A percentile compares a stretch with the other conserved stretches of the same genome.
phyloP scores from a whole-genome alignment of 2,113 vertebrate species.

The Platichthys stellatus region DNA sequence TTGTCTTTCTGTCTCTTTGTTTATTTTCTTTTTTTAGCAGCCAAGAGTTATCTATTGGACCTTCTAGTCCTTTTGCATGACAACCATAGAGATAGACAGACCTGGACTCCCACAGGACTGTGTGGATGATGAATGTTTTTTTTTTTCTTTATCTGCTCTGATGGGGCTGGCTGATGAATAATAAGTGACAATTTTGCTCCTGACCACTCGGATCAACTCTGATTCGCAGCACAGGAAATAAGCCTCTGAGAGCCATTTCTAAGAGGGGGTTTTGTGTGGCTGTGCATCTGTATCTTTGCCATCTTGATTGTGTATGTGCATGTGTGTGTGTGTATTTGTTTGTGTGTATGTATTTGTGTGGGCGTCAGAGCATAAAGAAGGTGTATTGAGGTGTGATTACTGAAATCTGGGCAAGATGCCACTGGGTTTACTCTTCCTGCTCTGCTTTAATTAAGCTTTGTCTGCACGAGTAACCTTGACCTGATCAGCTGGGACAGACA shows the following conservation, averaged over 20 bases:
- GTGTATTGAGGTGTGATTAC: constrained; percentile 60
- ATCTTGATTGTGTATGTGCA: constrained; percentile 25
- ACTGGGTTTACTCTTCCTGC: constrained; percentile 44
- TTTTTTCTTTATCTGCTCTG: constrained; percentile 35
- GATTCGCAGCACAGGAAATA: constrained; percentile 25
- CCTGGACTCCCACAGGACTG: constrained; percentile 19
- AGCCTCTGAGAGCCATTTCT: constrained; percentile 56
- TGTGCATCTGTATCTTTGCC: constrained; percentile 39
- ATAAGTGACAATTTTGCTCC: constrained; percentile 51
- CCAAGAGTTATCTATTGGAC: constrained; percentile 16
- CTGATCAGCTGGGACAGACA: constrained; percentile 42
- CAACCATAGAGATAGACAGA: constrained; percentile 40
- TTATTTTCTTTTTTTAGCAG: neutral
- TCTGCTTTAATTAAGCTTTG: constrained; percentile 70
- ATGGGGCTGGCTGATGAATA: constrained; percentile 46
- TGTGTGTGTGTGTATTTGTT: constrained; percentile 7
- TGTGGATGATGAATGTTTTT: constrained; percentile 60
- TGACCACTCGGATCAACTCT: constrained; percentile 29
- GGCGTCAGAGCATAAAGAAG: constrained; percentile 28
- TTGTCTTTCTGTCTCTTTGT: neutral
- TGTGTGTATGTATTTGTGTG: constrained; percentile 32
- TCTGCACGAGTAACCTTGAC: constrained; percentile 62
- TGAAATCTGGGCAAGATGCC: constrained; percentile 61
- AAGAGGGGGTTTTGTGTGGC: constrained; percentile 18
- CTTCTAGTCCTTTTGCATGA: constrained; percentile 30